Evolutionary conservation across 2,888 invertebrate species (phyloP).

Genomic region (Pedicia rivosa): DNA sequence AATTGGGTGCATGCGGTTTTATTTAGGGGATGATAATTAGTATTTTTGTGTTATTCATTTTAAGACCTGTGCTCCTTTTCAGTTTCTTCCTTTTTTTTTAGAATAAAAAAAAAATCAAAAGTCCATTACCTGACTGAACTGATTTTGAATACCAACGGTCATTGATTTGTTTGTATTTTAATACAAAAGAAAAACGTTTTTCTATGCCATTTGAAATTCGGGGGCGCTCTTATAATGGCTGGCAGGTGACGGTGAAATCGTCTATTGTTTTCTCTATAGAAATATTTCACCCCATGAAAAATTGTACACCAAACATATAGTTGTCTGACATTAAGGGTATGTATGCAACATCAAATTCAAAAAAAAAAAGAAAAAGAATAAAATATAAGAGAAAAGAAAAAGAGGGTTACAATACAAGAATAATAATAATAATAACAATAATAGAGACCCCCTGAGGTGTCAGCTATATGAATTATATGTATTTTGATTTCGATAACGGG

Average conservation of each 20-base stretch:
- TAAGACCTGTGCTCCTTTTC: not conserved
- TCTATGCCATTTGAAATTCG: not conserved
- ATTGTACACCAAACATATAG: conserved; percentile 17
- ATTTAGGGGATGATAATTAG: too few relatives aligned
- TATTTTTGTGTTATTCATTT: too few relatives aligned
- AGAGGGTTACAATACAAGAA: conserved; percentile 2
- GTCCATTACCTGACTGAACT: too few relatives aligned
- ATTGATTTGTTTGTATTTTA: too few relatives aligned
- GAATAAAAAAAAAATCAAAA: too few relatives aligned
- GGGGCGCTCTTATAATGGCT: conserved; percentile 12
- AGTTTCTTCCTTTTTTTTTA: too few relatives aligned
- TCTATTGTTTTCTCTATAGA: conserved; percentile 29
- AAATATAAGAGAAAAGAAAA: not conserved
- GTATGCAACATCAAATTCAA: too few relatives aligned
- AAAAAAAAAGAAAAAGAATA: not conserved
- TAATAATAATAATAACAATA: conserved; percentile 9
- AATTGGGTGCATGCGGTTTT: too few relatives aligned
- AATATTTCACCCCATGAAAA: conserved; percentile 26
- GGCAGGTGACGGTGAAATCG: conserved; percentile 33
- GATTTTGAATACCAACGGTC: too few relatives aligned
- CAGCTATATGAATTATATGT: too few relatives aligned
- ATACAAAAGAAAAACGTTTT: not conserved
- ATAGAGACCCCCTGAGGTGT: conserved; percentile 14
- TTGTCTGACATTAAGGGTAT: not conserved
- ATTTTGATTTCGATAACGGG: conserved; percentile 10